Base-by-base conservation (phyloP, 2,888 invertebrate species). In the Ectemnius cavifrons region DNA sequence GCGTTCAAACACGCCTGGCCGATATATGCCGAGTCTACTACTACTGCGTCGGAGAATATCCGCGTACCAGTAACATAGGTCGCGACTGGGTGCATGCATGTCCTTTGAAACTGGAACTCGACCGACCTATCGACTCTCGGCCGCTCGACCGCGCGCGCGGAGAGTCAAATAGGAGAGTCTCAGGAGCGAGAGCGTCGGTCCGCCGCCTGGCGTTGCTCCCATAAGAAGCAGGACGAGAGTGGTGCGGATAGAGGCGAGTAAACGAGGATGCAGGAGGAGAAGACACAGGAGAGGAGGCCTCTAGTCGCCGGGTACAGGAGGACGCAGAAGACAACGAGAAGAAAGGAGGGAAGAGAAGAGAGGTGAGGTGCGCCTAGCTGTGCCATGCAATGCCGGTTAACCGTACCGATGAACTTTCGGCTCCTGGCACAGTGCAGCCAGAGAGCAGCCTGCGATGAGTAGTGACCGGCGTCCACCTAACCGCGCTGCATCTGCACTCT, bases 381-480 rank as follows among this genome's bases (percentile, higher is more conserved):
- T 83, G 61, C 79, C 74, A 67, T 60, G 77, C 80, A 67, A 84
- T 84, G 81, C 83, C 83, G 83, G 83, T 84, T 87, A 86, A 87
- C 86, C 86, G 87, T 87, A 85, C 86, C 86, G 85, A 85, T 86
- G 86, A 87, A 87, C 87, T 86, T 86, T 87, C 84, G 85, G 83
- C 84, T 85, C 82, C 84, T 65, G 84, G 83, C 72, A 80, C 80
- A 81, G 37, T 11, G 37, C 37, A 37, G 37, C 37, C 37, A 6
- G 37, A 37, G 37, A 37, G 37, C 37, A 37, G 37, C 37, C 84
- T 82, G 82, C 86, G 87, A 84, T 83, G 87, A 89, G 70, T 80
- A 82, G 87, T 89, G 89, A 89, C 89, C 89, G 86, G 75, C 87
- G 89, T 89, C 89, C 89, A 86, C 86, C 87, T 82, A 85, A 83